Percentiles rank a stretch among this genome's conserved stretches.
Evolutionary conservation across 2,888 invertebrate genomes (phyloP).

Genomic region (Thereva unica): DNA sequence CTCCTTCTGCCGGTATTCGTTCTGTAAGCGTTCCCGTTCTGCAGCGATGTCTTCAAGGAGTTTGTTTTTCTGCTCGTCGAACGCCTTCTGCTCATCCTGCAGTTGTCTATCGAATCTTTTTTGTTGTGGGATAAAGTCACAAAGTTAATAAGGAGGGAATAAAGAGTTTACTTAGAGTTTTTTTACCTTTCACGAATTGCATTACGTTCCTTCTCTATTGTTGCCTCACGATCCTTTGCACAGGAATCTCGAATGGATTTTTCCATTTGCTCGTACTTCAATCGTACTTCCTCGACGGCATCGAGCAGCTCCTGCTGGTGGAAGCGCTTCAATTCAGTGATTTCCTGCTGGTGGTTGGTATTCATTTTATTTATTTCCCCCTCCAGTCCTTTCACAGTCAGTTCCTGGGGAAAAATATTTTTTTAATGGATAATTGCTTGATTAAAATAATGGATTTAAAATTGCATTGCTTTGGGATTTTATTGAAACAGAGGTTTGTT

Average conservation of each 20-base stretch:
- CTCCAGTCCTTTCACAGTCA: constrained; percentile 86
- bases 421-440: background rate
- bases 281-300: constrained; percentile 68
- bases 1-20: constrained; percentile 60
- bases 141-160: background rate
- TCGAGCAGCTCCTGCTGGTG: constrained; percentile 72
- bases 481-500: too few relatives aligned
- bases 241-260: constrained; percentile 65
- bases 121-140: background rate
- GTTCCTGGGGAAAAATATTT: constrained; percentile 61
- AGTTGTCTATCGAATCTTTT: constrained; percentile 62
- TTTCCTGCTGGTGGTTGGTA: constrained; percentile 69
- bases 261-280: constrained; percentile 66
- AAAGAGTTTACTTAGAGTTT: background rate
- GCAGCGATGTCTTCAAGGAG: constrained; percentile 59
- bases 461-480: too few relatives aligned
- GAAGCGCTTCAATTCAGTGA: constrained; percentile 60
- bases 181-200: constrained; percentile 62
- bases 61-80: constrained; percentile 62
- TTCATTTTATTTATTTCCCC: constrained; percentile 81
- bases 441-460: background rate
- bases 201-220: constrained; percentile 65
- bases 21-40: constrained; percentile 58
- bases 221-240: constrained; percentile 66
- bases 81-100: constrained; percentile 62